Conservation (phyloP, 1,140 invertebrate genomes). For the Bombus waltoni region DNA sequence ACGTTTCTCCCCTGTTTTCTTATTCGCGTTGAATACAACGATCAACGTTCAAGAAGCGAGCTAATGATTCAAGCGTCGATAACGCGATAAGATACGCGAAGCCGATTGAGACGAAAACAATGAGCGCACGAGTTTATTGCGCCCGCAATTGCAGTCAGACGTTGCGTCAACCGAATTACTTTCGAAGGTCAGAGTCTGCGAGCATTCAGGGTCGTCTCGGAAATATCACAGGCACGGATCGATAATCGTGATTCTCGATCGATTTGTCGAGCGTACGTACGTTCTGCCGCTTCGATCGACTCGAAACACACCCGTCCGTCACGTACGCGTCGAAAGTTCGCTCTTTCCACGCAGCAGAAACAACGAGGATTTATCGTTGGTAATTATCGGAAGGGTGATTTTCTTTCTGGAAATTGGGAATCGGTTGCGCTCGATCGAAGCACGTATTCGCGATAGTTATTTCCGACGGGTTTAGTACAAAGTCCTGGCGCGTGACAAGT, state of each 20-base stretch:
- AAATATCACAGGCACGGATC: not conserved
- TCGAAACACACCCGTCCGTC: not conserved
- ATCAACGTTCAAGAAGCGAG: not conserved
- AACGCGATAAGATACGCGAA: conserved; percentile 54
- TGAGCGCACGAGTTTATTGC: conserved; percentile 49
- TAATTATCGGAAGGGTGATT: not conserved
- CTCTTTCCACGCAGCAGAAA: not conserved
- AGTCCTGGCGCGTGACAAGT: conserved; percentile 39
- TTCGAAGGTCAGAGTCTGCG: conserved; percentile 31
- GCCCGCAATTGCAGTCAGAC: conserved; percentile 29
- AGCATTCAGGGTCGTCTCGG: conserved; percentile 29
- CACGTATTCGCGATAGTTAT: conserved; percentile 11
- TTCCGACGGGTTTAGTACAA: conserved; percentile 28
- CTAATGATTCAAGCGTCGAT: not conserved
- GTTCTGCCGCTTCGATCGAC: not conserved
- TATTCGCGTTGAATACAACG: not conserved
- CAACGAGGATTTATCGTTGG: not conserved
- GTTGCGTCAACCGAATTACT: conserved; percentile 50
- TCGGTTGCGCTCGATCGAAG: not conserved
- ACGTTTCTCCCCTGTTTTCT: not conserved
- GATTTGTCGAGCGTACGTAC: not conserved
- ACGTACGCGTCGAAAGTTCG: not conserved
- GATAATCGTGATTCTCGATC: not conserved
- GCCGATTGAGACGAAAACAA: conserved; percentile 42
- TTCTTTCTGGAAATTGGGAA: not conserved